These are phyloP conservation scores for Phrynosoma blainvillii DNA, from an alignment of 2,113 vertebrate genomes.

Conservation along the genomic window DNA sequence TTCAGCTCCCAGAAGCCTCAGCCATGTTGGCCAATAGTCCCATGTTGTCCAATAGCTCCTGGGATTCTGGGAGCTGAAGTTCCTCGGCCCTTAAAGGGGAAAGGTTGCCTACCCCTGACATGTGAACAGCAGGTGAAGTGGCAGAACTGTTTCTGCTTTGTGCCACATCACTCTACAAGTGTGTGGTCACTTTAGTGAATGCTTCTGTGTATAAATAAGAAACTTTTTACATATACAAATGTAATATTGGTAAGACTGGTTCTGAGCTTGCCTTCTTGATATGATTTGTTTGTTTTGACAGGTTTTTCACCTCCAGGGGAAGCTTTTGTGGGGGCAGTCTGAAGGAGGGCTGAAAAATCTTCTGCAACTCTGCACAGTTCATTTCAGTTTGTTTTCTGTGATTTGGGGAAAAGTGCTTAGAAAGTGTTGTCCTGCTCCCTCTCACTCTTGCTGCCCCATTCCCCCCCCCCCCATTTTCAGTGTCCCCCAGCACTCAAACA, in stretches of 20 bases:
- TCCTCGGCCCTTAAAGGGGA: no score
- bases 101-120: no score
- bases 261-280: neutral
- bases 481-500: neutral
- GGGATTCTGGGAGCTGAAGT: no score
- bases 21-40: no score
- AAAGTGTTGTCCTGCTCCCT: neutral
- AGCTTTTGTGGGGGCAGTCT: no score
- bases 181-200: neutral
- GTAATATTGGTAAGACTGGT: neutral
- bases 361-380: neutral
- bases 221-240: neutral
- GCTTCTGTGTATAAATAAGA: neutral
- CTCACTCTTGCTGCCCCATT: neutral
- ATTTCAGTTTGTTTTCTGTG: neutral
- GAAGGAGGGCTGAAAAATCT: neutral
- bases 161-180: neutral
- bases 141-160: neutral
- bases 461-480: no score
- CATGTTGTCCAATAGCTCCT: no score
- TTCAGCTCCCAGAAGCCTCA: no score
- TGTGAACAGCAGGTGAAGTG: neutral
- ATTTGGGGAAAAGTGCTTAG: neutral
- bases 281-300: neutral
- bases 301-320: neutral